Evolutionary conservation across 1,140 invertebrate genomes (phyloP).

Genomic region (Brachionus calyciflorus): DNA sequence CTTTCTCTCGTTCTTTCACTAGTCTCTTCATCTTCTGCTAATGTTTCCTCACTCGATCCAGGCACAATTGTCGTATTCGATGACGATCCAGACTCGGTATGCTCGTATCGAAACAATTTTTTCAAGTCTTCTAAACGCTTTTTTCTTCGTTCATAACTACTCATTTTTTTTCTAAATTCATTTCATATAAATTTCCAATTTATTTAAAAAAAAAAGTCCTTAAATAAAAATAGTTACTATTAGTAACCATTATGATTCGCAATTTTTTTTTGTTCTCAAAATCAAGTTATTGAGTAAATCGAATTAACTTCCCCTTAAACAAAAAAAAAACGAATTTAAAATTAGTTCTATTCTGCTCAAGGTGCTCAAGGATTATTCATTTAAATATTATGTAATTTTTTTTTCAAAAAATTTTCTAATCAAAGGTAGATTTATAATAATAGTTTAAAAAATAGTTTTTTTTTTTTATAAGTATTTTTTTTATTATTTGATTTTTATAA

Average conservation of each 20-base stretch:
- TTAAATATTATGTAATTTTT: too few species aligned
- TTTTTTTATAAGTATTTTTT: neutral
- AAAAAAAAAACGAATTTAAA: too few species aligned
- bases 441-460: slow-evolving; percentile 2
- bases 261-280: neutral
- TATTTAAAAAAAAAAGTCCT: neutral
- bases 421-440: neutral
- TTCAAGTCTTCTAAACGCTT: slow-evolving; percentile 5
- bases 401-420: neutral
- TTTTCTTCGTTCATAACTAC: slow-evolving; percentile 19
- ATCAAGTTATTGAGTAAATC: neutral
- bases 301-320: too few species aligned
- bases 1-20: too few species aligned
- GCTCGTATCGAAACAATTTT: neutral
- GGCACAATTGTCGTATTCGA: too few species aligned
- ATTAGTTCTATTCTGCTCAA: too few species aligned
- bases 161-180: neutral
- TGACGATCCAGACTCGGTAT: neutral
- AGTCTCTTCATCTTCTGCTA: too few species aligned
- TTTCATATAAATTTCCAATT: neutral
- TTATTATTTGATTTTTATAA: neutral
- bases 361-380: too few species aligned
- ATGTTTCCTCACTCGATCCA: too few species aligned
- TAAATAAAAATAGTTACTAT: neutral
- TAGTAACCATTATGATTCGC: neutral